Evolutionary conservation across 2,113 vertebrate genomes (phyloP), one percentile per base, ranked within the genome.

Genomic region (Symphodus melops): DNA sequence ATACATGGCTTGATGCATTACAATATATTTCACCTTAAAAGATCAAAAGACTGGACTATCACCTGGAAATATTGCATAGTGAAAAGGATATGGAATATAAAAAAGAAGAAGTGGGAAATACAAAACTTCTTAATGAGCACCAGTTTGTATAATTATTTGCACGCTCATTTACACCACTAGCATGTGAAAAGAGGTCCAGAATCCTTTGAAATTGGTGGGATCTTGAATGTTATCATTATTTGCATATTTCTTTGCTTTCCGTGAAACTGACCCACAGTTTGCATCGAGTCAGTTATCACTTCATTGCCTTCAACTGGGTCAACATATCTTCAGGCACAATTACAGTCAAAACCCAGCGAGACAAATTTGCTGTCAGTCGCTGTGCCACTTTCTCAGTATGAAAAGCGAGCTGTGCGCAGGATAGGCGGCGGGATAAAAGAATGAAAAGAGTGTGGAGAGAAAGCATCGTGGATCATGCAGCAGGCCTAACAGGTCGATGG

Each of bases 271-370:
- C 82, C 81, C 72, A 65, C 72, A 83, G 71, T 77, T 77, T 65
- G 60, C 74, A 81, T 65, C 39, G 73, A 82, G 71, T 67, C 73
- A n/a, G 62, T 88, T 86, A 80, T 84, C 74, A 74, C 68, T 84
- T 86, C 68, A 74, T 74, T 82, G 83, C 85, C 69, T 85, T 68
- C 84, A 86, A 91, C 84, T 90, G 88, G 84, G 88, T 88, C 89
- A 86, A 82, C 82, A 54, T 68, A 86, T 86, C 85, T 91, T 81
- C 73, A 79, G 84, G 76, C 81, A 80, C 84, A 88, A 86, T 86
- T 87, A 79, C 72, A 82, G 75, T 72, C 67, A 67, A 86, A 90
- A 88, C 62, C 73, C 78, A 81, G 86, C 19, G 55, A 84, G 82
- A 88, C 73, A 88, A 88, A 87, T 86, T 75, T 41, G 71, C 88